Evolutionary conservation across 2,797 vertebrate genomes (phyloP), one percentile per base, ranked within the genome.

Genomic region (Arremon aurantiirostris): DNA sequence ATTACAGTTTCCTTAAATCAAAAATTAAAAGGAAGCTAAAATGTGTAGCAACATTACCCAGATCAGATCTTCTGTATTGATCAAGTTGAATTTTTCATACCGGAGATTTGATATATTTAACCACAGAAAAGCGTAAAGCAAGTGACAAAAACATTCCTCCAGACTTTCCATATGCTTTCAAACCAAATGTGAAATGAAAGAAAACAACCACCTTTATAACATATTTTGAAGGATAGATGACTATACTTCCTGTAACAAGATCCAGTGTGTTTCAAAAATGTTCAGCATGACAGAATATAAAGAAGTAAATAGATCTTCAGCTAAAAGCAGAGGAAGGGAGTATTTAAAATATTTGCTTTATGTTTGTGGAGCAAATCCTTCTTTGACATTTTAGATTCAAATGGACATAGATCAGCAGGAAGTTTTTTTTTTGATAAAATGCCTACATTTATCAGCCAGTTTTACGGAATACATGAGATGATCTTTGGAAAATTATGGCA

Each of bases 81-180:
- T 83, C 59, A 52, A 39, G 85, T 69, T 47, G 60, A 94, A 92
- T 91, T 95, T 95, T 96, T 95, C 41, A 87, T 42, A 53, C 5
- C 1, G 9, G 78, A 93, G 61, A 61, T 94, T 53, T 90, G 23
- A 91, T 92, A 61, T 14, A 69, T 94, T 94, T 92, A 95, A 90
- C 34, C 10, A 53, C 23, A 70, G 34, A 87, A 82, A 85, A 95
- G 27, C 77, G 80, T 70, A 93, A 68, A 95, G 23, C 5, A 73
- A 83, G 30, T 61, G 37, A 61, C 37, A 88, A 82, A 71, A 82
- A 6, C 4, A 52, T 6, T 17, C 14, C 28, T 82, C 37, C 44
- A 88, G 68, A 68, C 44, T 77, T 80, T 26, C 24, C 12, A 41
- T 73, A 39, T 41, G 9, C 19, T 80, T 87, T 87, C 53, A 77